These are phyloP conservation scores for Tapirus terrestris DNA, from an alignment of 2,113 vertebrate species.

Conservation along the genomic window DNA sequence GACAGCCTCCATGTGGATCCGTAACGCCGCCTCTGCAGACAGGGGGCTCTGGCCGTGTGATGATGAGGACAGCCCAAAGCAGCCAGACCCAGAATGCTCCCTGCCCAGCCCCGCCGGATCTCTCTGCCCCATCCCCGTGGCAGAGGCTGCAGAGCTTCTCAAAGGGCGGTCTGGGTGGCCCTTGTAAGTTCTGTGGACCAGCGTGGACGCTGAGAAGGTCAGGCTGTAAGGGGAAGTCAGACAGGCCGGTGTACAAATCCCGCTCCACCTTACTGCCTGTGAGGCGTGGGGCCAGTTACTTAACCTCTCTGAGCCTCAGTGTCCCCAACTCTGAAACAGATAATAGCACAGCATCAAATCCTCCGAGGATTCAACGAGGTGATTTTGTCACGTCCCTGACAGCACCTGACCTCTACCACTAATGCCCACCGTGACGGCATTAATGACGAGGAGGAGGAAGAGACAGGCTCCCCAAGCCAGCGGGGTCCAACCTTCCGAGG, in stretches of 20 bases:
- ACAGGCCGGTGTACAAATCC: rapidly evolving
- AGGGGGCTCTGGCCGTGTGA: neutral
- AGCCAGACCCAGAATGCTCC: too few species aligned
- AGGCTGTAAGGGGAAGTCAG: neutral
- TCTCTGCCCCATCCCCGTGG: rapidly evolving
- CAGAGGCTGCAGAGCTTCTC: neutral
- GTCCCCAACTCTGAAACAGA: neutral
- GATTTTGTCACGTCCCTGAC: rapidly evolving
- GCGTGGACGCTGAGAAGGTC: rapidly evolving
- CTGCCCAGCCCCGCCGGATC: rapidly evolving
- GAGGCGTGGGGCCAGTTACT: neutral
- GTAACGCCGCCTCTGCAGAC: neutral
- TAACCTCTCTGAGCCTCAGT: neutral
- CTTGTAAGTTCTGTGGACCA: neutral
- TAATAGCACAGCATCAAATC: rapidly evolving
- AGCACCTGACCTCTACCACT: rapidly evolving
- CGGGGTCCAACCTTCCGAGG: neutral
- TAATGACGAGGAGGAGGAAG: neutral
- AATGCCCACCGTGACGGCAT: rapidly evolving
- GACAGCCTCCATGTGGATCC: neutral
- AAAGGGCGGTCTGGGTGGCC: rapidly evolving
- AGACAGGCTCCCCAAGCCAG: neutral
- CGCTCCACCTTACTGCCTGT: rapidly evolving
- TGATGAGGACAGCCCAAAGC: neutral
- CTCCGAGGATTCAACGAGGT: rapidly evolving